phyloP scores from a whole-genome alignment of 92 coral and sea anemone species.

The Phymanthus crucifer region DNA sequence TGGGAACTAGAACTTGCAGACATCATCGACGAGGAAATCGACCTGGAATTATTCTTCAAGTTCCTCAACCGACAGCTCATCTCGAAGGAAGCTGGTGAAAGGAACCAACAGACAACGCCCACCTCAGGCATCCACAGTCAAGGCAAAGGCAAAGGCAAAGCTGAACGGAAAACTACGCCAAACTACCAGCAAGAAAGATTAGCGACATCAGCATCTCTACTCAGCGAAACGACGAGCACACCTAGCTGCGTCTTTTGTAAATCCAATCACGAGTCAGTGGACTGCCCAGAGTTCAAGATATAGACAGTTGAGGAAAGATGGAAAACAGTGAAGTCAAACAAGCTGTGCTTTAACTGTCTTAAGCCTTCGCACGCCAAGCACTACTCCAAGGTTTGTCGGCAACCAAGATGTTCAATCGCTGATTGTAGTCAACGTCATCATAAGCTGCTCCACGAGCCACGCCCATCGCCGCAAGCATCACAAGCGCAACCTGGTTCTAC shows the following conservation, averaged over 20 bases:
- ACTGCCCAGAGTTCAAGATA: conserved; percentile 19
- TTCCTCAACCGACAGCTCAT: conserved; percentile 42
- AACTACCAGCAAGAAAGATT: background rate
- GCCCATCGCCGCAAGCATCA: background rate
- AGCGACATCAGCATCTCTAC: background rate
- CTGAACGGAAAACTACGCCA: background rate
- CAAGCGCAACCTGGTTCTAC: background rate
- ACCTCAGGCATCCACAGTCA: conserved; percentile 16
- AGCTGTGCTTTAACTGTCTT: conserved; percentile 31
- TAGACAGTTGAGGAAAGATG: conserved; percentile 28
- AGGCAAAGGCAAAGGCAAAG: conserved; percentile 10
- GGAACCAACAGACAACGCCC: conserved; percentile 16
- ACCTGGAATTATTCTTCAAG: conserved; percentile 43
- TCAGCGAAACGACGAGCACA: conserved; percentile 20
- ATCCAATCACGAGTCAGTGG: conserved; percentile 29
- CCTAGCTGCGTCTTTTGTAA: conserved; percentile 24
- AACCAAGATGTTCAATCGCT: conserved; percentile 34
- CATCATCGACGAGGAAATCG: conserved; percentile 39
- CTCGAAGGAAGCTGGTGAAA: conserved; percentile 43
- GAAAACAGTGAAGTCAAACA: conserved; percentile 19
- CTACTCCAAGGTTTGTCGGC: conserved; percentile 34
- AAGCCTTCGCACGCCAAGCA: conserved; percentile 29
- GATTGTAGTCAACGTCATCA: conserved; percentile 44
- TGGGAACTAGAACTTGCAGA: conserved; percentile 54
- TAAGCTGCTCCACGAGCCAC: conserved; percentile 33